Percentiles rank a stretch among this genome's conserved stretches.
Conservation (phyloP, 1,140 invertebrate genomes). For the Euura saliciscinereae region DNA sequence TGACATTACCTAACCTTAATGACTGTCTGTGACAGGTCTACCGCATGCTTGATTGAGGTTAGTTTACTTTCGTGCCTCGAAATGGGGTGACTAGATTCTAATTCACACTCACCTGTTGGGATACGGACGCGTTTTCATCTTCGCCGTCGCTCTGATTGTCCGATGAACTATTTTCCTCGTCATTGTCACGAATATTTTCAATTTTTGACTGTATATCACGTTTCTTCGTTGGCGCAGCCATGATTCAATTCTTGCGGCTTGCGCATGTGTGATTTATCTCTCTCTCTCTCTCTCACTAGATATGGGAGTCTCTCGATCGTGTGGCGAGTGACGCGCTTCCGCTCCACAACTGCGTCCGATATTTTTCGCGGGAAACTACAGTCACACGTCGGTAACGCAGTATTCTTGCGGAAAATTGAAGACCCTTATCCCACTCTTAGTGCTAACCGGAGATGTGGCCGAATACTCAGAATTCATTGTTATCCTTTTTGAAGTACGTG, state of each 20-base stretch:
- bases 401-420: too few species aligned
- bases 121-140: constrained; percentile 26
- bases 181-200: constrained; percentile 27
- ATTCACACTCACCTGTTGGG: constrained; percentile 30
- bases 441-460: too few species aligned
- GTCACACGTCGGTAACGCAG: too few species aligned
- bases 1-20: background rate
- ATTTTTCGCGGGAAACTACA: background rate
- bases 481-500: too few species aligned
- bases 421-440: too few species aligned
- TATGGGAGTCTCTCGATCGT: background rate
- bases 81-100: background rate
- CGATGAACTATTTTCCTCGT: constrained; percentile 12
- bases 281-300: too few species aligned
- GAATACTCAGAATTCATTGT: too few species aligned
- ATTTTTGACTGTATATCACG: constrained; percentile 39
- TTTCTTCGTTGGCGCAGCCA: constrained; percentile 47
- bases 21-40: background rate
- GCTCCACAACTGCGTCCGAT: background rate
- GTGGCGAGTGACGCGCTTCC: background rate
- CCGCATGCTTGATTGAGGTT: constrained; percentile 18
- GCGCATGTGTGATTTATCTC: too few species aligned
- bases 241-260: constrained; percentile 18
- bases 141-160: constrained; percentile 21
- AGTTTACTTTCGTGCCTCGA: constrained; percentile 11